These are phyloP conservation scores for Tragelaphus strepsiceros DNA, from an alignment of 2,113 vertebrate species.

Conservation along the genomic window DNA sequence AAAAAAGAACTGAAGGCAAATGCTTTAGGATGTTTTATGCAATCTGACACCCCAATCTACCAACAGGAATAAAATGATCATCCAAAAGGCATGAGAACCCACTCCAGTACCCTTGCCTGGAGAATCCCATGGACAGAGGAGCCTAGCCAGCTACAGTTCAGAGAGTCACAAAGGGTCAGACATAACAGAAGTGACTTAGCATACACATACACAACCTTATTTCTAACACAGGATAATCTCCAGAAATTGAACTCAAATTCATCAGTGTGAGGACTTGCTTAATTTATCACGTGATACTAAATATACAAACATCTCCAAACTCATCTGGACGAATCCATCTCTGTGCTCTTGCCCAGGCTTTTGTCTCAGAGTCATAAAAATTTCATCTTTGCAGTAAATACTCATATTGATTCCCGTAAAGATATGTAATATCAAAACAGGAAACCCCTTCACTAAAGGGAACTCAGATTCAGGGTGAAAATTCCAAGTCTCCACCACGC, in stretches of 20 bases:
- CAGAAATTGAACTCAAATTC: conserved; percentile 42
- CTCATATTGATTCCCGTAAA: background rate
- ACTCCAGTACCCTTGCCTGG: background rate
- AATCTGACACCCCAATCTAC: background rate
- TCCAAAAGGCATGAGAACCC: background rate
- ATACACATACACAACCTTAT: background rate
- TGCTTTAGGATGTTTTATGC: background rate
- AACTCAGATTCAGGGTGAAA: background rate
- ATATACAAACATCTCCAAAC: background rate
- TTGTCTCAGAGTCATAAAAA: background rate
- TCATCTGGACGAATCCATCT: background rate
- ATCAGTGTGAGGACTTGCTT: background rate
- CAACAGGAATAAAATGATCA: conserved; percentile 26
- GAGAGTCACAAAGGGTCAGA: background rate
- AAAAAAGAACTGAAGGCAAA: background rate
- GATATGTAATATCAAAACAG: background rate
- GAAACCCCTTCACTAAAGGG: background rate
- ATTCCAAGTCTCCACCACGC: background rate
- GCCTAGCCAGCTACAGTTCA: background rate
- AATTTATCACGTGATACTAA: background rate
- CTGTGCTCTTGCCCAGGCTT: background rate
- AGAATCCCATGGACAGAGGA: background rate
- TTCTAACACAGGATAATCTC: conserved; percentile 38
- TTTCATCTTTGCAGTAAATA: background rate
- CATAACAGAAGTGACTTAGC: background rate